Evolutionary conservation across 2,113 vertebrate species (phyloP).

Genomic region (Oreocharis arfaki): DNA sequence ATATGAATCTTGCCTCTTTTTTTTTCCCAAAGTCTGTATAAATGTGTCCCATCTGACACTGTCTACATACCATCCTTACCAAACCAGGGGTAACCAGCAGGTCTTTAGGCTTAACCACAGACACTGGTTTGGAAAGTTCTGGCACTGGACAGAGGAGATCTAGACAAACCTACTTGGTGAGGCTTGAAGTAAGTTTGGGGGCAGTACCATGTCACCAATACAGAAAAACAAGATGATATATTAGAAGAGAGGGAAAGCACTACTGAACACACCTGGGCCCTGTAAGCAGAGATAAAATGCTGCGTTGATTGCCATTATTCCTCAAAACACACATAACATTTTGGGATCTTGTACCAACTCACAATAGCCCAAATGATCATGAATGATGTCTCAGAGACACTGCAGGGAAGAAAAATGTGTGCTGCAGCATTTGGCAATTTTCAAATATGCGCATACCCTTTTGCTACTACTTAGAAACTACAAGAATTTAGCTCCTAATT

Average conservation of each 20-base stretch:
- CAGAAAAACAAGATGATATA: background rate
- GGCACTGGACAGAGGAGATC: background rate
- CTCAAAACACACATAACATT: background rate
- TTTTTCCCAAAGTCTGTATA: accelerated
- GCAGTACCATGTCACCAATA: background rate
- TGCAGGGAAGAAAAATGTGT: background rate
- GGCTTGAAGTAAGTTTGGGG: background rate
- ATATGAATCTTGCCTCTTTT: background rate
- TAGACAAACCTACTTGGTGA: background rate
- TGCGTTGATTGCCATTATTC: accelerated
- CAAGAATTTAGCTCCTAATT: background rate
- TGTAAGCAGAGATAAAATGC: background rate
- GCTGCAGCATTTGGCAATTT: background rate
- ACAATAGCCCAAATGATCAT: background rate
- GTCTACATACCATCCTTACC: background rate
- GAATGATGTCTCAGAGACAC: background rate
- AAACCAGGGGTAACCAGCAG: background rate
- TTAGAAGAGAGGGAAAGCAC: background rate
- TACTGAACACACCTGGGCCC: background rate
- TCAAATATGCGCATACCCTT: background rate
- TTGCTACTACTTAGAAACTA: background rate
- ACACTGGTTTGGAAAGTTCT: background rate
- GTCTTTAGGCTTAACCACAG: background rate
- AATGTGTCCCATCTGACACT: background rate
- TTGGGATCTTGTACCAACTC: background rate